phyloP scores from a whole-genome alignment of 2,113 vertebrate species.

The Catharus fuscescens region DNA sequence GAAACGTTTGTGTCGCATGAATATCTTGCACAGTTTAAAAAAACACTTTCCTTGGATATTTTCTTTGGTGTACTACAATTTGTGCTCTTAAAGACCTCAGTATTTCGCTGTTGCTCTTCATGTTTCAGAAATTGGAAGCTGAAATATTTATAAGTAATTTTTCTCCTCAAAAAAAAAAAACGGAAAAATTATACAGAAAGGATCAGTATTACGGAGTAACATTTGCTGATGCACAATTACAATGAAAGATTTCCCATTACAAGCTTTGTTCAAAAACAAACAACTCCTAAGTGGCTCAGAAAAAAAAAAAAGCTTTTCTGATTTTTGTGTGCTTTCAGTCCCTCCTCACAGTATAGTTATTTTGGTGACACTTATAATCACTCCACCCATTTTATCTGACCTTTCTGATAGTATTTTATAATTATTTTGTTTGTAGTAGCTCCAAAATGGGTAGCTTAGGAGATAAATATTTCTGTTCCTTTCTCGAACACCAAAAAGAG shows the following conservation, averaged over 20 bases:
- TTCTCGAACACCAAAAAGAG: not conserved
- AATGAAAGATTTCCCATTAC: not conserved
- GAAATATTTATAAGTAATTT: slow-evolving; percentile 3
- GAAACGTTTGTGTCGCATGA: not conserved
- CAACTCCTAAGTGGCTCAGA: not conserved
- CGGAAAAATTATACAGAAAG: not conserved
- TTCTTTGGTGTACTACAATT: not conserved
- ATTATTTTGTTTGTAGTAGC: not conserved
- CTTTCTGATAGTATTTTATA: not conserved
- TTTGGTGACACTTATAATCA: not conserved
- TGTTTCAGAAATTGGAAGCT: not conserved
- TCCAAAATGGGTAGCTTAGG: not conserved
- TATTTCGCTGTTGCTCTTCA: not conserved
- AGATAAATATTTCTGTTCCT: not conserved
- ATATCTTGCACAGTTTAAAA: not conserved
- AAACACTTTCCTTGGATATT: not conserved
- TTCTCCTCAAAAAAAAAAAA: not conserved
- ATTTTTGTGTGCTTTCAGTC: not conserved
- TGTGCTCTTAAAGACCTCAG: not conserved
- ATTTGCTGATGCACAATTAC: not conserved
- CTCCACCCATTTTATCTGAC: not conserved
- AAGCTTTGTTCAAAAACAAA: not conserved
- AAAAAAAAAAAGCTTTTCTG: not conserved
- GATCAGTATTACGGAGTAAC: not conserved
- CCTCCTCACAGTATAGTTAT: not conserved